Evolutionary conservation across 2,113 vertebrate genomes (phyloP).

Genomic region (Cyphomyrus discorhynchus): DNA sequence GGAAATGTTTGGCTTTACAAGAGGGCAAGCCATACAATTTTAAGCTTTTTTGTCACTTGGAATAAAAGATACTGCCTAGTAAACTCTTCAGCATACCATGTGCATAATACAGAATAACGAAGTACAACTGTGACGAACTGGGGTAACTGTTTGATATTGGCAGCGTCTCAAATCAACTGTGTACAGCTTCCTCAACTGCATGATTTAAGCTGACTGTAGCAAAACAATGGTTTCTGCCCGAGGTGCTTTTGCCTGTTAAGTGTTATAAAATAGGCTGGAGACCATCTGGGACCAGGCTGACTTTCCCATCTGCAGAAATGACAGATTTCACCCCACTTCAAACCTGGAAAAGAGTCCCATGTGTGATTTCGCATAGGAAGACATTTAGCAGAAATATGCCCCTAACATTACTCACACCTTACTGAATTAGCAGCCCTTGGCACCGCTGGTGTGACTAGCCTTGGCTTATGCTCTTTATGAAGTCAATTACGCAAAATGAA

Average conservation of each 20-base stretch:
- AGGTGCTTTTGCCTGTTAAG: slow-evolving; percentile 5
- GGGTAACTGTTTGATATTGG: background rate
- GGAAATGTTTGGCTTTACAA: background rate
- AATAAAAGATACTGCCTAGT: background rate
- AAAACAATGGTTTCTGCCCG: slow-evolving; percentile 3
- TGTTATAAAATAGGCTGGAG: slow-evolving; percentile 7
- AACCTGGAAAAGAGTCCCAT: slow-evolving; percentile 2
- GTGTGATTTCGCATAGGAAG: background rate
- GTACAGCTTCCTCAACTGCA: background rate
- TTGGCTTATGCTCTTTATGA: background rate
- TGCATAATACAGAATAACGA: background rate
- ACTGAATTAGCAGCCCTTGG: background rate
- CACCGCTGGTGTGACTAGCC: background rate
- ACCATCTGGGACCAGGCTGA: slow-evolving; percentile 4
- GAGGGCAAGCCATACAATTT: background rate
- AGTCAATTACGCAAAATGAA: background rate
- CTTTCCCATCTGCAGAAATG: slow-evolving; percentile 9
- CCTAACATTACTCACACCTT: background rate
- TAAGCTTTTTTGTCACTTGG: background rate
- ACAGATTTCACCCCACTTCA: slow-evolving; percentile 2
- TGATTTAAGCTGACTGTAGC: slow-evolving; percentile 11
- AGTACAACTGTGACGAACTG: background rate
- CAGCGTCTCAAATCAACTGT: background rate
- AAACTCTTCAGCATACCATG: background rate
- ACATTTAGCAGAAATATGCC: background rate